Percentiles rank a stretch among this genome's conserved stretches.
Evolutionary conservation across 2,113 vertebrate genomes (phyloP).

Genomic region (Sialia sialis): DNA sequence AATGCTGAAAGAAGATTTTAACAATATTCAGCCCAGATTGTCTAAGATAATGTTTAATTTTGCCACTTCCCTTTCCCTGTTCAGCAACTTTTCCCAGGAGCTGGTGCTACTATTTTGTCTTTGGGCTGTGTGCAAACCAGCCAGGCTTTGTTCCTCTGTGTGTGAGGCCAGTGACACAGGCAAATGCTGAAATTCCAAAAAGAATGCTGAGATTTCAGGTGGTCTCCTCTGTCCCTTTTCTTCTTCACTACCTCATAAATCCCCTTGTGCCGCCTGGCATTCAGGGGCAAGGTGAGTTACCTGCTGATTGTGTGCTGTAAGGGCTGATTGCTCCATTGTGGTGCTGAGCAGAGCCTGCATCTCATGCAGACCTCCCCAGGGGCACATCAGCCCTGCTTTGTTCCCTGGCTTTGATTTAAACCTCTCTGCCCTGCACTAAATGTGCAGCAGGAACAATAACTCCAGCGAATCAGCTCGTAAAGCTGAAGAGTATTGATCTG

Average conservation of each 20-base stretch:
- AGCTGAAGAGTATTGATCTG: neutral
- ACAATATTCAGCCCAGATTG: neutral
- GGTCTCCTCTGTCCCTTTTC: neutral
- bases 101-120: neutral
- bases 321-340: neutral
- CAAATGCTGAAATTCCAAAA: neutral
- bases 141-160: neutral
- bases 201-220: neutral
- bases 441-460: neutral
- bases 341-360: neutral
- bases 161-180: fast-evolving
- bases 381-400: neutral
- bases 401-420: neutral
- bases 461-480: neutral
- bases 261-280: neutral
- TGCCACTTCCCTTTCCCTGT: neutral
- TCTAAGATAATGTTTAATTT: neutral
- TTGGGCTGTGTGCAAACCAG: neutral
- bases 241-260: fast-evolving
- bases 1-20: neutral
- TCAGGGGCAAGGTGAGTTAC: neutral
- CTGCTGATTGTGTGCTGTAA: neutral
- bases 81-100: neutral
- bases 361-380: neutral
- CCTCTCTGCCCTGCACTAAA: neutral